phyloP scores from a whole-genome alignment of 2,113 vertebrate species.

The Thamnophis sirtalis region DNA sequence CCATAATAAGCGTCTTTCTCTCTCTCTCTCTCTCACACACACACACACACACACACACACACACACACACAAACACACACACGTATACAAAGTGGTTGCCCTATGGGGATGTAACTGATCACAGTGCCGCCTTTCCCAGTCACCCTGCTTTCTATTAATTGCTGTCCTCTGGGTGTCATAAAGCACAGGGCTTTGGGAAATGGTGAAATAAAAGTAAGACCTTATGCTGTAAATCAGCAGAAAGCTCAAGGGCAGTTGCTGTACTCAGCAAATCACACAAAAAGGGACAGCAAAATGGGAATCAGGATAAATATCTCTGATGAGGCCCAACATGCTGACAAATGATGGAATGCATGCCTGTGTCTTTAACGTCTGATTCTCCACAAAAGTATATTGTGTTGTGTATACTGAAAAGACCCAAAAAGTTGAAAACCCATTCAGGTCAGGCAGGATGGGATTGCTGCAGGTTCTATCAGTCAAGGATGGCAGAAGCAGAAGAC shows the following conservation, averaged over 20 bases:
- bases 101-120: neutral
- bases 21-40: too few species aligned
- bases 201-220: neutral
- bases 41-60: too few species aligned
- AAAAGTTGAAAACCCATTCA: neutral
- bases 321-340: neutral
- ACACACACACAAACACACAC: too few species aligned
- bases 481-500: neutral
- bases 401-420: neutral
- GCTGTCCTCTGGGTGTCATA: neutral
- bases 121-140: neutral
- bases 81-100: neutral
- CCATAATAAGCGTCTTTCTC: neutral
- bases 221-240: constrained; percentile 19
- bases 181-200: neutral
- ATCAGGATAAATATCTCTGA: neutral
- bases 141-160: neutral
- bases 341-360: neutral
- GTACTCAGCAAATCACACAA: neutral
- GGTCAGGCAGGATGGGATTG: neutral
- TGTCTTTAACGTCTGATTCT: neutral
- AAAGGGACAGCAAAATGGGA: neutral
- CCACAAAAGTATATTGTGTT: neutral
- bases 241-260: neutral
- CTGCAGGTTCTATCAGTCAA: neutral